These are phyloP conservation scores for Puntigrus tetrazona DNA, from an alignment of 2,113 vertebrate species.

Conservation along the genomic window DNA sequence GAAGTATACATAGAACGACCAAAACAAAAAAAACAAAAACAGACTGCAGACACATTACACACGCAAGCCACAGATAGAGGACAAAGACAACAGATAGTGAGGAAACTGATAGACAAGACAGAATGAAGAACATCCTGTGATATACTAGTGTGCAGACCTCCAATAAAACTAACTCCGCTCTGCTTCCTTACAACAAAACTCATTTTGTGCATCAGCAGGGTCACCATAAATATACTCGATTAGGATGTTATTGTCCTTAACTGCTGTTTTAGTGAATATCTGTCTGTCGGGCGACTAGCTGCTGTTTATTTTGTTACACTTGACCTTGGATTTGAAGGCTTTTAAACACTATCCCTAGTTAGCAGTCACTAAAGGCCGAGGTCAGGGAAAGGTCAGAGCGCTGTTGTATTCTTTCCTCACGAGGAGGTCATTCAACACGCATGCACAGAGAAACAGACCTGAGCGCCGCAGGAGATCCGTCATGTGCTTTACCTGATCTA, in stretches of 20 bases:
- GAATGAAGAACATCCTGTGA: background rate
- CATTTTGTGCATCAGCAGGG: background rate
- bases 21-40: too few species aligned
- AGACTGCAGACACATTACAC: background rate
- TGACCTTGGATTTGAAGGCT: background rate
- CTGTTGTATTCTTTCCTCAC: background rate
- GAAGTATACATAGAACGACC: background rate
- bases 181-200: background rate
- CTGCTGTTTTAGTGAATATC: background rate
- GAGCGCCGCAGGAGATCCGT: background rate
- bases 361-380: background rate
- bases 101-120: background rate
- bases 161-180: background rate
- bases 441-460: slow-evolving; percentile 10
- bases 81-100: background rate
- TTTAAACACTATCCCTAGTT: background rate
- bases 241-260: background rate
- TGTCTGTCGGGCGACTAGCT: background rate
- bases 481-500: background rate
- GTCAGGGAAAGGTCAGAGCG: background rate
- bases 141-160: background rate
- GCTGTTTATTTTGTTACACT: background rate
- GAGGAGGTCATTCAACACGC: slow-evolving; percentile 18
- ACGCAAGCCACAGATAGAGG: background rate
- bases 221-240: background rate